Evolutionary conservation across 1,140 invertebrate genomes (phyloP).

Genomic region (Leptinotarsa lineolata): DNA sequence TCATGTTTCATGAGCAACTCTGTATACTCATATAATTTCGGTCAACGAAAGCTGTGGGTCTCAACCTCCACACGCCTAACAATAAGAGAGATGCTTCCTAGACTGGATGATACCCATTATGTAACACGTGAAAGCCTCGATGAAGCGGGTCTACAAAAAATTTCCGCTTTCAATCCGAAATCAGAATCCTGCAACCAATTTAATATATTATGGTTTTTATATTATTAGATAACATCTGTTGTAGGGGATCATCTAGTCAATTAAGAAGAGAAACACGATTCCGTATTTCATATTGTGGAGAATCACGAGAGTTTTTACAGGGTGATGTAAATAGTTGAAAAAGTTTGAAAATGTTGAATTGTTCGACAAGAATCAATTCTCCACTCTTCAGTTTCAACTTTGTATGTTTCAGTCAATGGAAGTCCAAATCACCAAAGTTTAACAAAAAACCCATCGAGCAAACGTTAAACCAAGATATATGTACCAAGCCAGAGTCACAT

Average conservation of each 20-base stretch:
- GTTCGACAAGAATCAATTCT: too few relatives aligned
- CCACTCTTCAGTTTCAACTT: too few relatives aligned
- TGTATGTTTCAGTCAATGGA: too few relatives aligned
- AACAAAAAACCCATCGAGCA: too few relatives aligned
- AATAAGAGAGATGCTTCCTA: neutral
- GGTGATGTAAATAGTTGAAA: neutral
- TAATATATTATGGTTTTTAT: neutral
- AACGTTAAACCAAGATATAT: too few relatives aligned
- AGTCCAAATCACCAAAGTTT: too few relatives aligned
- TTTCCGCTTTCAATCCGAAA: neutral
- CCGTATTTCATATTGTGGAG: neutral
- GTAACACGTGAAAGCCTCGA: neutral
- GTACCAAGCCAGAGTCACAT: too few relatives aligned
- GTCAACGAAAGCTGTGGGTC: neutral
- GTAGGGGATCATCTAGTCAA: neutral
- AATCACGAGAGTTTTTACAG: neutral
- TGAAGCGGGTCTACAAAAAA: neutral
- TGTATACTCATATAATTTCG: neutral
- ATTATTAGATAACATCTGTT: neutral
- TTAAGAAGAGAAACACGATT: constrained; percentile 4
- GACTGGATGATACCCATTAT: neutral
- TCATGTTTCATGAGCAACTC: too few relatives aligned
- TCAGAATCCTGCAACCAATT: neutral
- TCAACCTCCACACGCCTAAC: neutral
- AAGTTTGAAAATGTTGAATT: too few relatives aligned